phyloP scores from a whole-genome alignment of 2,888 invertebrate genomes.

The Gasteruption jaculator region DNA sequence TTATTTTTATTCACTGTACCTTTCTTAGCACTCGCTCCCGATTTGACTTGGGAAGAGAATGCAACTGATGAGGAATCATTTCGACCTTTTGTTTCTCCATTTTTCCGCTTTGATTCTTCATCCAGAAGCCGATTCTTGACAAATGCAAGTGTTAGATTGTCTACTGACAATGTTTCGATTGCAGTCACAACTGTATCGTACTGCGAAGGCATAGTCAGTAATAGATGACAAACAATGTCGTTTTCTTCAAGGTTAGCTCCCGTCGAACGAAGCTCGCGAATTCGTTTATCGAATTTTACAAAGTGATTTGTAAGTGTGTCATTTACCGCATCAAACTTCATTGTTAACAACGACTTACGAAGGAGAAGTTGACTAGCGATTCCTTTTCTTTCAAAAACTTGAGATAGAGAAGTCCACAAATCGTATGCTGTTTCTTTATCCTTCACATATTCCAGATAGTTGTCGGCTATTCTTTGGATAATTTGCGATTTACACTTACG shows the following conservation, averaged over 20 bases:
- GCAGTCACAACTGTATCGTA: conserved; percentile 27
- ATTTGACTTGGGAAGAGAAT: background rate
- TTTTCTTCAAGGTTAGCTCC: conserved; percentile 23
- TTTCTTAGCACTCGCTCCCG: background rate
- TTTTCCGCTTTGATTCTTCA: conserved; percentile 22
- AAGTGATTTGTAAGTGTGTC: conserved; percentile 21
- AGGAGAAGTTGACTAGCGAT: conserved; percentile 31
- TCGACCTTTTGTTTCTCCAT: background rate
- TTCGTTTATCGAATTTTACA: conserved; percentile 27
- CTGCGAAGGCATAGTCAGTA: conserved; percentile 25
- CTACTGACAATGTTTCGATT: conserved; percentile 22
- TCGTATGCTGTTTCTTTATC: conserved; percentile 26
- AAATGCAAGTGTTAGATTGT: conserved; percentile 20
- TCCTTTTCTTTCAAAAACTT: conserved; percentile 26
- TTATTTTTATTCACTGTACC: too few species aligned
- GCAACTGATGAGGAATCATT: background rate
- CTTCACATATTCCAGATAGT: conserved; percentile 31
- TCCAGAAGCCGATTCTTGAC: conserved; percentile 28
- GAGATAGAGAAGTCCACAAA: conserved; percentile 22
- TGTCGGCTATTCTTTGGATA: conserved; percentile 30
- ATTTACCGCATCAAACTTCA: conserved; percentile 15
- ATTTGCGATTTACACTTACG: conserved; percentile 27
- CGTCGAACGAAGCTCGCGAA: conserved; percentile 23
- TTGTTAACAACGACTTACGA: conserved; percentile 24
- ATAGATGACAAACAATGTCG: conserved; percentile 27